Evolutionary conservation across 2,797 vertebrate species (phyloP).

Genomic region (Gymnodraco acuticeps): DNA sequence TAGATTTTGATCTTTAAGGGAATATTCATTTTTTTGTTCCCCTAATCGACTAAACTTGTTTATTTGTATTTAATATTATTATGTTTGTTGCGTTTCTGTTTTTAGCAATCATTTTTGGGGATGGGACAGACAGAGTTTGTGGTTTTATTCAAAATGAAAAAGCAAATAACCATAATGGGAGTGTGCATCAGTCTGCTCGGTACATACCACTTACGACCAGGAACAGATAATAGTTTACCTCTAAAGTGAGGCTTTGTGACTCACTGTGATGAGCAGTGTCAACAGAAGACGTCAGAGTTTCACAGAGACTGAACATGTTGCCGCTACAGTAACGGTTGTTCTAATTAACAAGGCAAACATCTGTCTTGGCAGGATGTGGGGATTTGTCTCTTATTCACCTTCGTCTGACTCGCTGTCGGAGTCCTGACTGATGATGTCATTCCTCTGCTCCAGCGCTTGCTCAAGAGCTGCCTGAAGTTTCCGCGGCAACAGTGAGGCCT

Average conservation of each 20-base stretch:
- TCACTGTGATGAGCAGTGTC: conserved; percentile 37
- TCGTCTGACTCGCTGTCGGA: conserved; percentile 98
- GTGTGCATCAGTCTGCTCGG: neutral
- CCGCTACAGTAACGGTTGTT: conserved; percentile 7
- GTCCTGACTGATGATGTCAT: conserved; percentile 95
- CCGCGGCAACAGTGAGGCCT: conserved; percentile 95
- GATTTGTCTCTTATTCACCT: conserved; percentile 84
- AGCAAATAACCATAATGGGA: too few species aligned
- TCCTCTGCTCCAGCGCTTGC: conserved; percentile 97
- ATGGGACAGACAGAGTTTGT: too few species aligned
- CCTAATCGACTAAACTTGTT: too few species aligned
- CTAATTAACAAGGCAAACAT: conserved; percentile 56
- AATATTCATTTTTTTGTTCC: too few species aligned
- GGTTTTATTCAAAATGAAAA: too few species aligned
- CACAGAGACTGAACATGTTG: conserved; percentile 31
- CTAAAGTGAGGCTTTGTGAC: conserved; percentile 29
- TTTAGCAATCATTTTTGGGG: too few species aligned
- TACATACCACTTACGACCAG: conserved; percentile 17
- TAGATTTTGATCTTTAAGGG: too few species aligned
- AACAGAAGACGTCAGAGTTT: conserved; percentile 32
- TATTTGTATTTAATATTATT: too few species aligned
- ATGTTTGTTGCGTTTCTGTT: too few species aligned
- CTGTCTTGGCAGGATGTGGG: conserved; percentile 28
- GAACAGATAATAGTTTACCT: conserved; percentile 21
- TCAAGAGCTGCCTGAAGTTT: conserved; percentile 98